Conservation (phyloP, 37 sponge, comb jelly and placozoan genomes). For the Cliona cf. orientalis region DNA sequence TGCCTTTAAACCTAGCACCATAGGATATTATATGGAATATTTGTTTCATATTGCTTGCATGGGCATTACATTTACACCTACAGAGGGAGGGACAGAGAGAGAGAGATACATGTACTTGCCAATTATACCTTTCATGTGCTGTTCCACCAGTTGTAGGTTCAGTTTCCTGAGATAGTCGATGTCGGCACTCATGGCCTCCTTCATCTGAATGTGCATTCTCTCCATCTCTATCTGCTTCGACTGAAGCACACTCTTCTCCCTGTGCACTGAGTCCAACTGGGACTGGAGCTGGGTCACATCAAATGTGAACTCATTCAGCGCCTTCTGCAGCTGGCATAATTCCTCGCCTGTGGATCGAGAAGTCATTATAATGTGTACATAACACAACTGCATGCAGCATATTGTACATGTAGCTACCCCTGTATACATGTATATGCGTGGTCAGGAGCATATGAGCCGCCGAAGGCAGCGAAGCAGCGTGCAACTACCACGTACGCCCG, state of each 20-base stretch:
- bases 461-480: too few relatives aligned
- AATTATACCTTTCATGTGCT: conserved; percentile 60
- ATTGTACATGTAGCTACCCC: too few relatives aligned
- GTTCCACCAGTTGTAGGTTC: conserved; percentile 52
- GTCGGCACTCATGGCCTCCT: conserved; percentile 35
- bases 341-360: conserved; percentile 23
- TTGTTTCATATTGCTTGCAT: too few relatives aligned
- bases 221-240: conserved; percentile 36
- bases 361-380: too few relatives aligned
- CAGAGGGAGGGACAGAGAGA: too few relatives aligned
- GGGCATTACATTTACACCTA: too few relatives aligned
- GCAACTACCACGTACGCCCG: too few relatives aligned
- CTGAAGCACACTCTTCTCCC: conserved; percentile 34
- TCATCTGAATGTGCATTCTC: conserved; percentile 41
- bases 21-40: too few relatives aligned
- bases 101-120: too few relatives aligned
- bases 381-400: too few relatives aligned
- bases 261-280: conserved; percentile 11
- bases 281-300: conserved; percentile 35
- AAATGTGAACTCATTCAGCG: conserved; percentile 9
- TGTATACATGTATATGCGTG: background rate
- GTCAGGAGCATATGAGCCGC: too few relatives aligned
- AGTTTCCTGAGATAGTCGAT: conserved; percentile 47
- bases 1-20: too few relatives aligned
- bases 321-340: conserved; percentile 21